Evolutionary conservation across 1,140 invertebrate species (phyloP).

Genomic region (Thaumatotibia leucotreta): DNA sequence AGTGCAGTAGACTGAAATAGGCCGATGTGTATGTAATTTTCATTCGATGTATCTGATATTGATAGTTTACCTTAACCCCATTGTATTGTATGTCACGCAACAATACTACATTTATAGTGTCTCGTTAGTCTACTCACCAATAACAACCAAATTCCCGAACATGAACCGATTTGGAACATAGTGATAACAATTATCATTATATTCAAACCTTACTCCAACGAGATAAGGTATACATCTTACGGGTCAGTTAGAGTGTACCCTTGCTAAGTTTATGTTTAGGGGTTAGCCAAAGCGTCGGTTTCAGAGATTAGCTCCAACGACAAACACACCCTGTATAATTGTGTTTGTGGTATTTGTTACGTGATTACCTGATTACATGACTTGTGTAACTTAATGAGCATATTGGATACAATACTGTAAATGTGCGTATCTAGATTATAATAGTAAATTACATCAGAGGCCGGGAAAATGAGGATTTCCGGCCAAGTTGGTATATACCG

Average conservation of each 20-base stretch:
- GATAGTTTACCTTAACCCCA: too few relatives aligned
- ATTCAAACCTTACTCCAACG: not conserved
- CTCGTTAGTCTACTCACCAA: not conserved
- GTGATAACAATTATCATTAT: not conserved
- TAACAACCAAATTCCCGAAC: not conserved
- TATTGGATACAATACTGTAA: not conserved
- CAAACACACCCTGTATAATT: conserved; percentile 12
- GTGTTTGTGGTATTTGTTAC: not conserved
- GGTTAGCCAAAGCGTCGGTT: not conserved
- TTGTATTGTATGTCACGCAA: too few relatives aligned
- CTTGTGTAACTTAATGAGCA: not conserved
- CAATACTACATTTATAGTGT: not conserved
- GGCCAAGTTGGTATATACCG: too few relatives aligned
- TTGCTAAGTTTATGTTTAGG: not conserved
- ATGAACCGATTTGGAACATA: too few relatives aligned
- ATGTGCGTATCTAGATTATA: not conserved
- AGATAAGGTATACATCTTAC: not conserved
- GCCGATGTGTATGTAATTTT: too few relatives aligned
- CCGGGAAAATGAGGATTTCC: too few relatives aligned
- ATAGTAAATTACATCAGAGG: too few relatives aligned
- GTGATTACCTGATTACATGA: not conserved
- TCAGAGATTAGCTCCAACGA: not conserved
- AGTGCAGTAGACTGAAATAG: too few relatives aligned
- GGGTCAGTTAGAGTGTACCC: not conserved
- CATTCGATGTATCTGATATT: too few relatives aligned